phyloP scores from a whole-genome alignment of 2,888 invertebrate species.

The Thymelicus lineola region DNA sequence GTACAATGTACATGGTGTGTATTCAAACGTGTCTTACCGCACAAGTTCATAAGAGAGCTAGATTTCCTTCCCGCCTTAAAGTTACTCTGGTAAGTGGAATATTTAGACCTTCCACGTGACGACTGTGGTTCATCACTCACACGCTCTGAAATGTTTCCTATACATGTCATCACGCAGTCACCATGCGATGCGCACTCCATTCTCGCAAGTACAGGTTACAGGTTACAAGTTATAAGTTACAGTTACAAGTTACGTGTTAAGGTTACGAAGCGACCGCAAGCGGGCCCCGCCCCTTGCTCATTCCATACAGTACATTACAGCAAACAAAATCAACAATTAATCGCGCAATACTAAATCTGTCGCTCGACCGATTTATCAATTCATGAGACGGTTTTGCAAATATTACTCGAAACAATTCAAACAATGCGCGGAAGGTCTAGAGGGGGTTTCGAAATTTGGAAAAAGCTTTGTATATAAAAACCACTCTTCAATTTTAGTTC shows the following conservation, averaged over 20 bases:
- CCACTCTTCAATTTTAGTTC: conserved; percentile 60
- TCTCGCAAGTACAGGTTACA: conserved; percentile 28
- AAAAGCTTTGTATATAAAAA: conserved; percentile 56
- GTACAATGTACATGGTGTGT: conserved; percentile 55
- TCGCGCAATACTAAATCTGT: conserved; percentile 44
- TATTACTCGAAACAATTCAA: conserved; percentile 62
- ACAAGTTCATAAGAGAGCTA: conserved; percentile 97
- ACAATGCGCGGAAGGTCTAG: conserved; percentile 80
- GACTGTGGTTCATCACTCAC: conserved; percentile 92
- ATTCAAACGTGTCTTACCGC: conserved; percentile 91
- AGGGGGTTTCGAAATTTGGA: conserved; percentile 65
- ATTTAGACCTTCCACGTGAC: conserved; percentile 93
- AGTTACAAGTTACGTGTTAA: conserved; percentile 10
- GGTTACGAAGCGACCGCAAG: conserved; percentile 16
- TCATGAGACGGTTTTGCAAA: conserved; percentile 50
- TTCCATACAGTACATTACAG: conserved; percentile 44
- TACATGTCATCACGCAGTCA: conserved; percentile 70
- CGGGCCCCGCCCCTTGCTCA: conserved; percentile 17
- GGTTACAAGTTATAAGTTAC: conserved; percentile 25
- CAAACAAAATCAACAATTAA: conserved; percentile 71
- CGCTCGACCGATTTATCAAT: conserved; percentile 39
- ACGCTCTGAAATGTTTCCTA: conserved; percentile 91
- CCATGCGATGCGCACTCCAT: conserved; percentile 60
- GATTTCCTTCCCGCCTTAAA: conserved; percentile 95
- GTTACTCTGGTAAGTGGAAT: conserved; percentile 93